phyloP scores from a whole-genome alignment of 2,113 vertebrate genomes.

The Semicossyphus pulcher region DNA sequence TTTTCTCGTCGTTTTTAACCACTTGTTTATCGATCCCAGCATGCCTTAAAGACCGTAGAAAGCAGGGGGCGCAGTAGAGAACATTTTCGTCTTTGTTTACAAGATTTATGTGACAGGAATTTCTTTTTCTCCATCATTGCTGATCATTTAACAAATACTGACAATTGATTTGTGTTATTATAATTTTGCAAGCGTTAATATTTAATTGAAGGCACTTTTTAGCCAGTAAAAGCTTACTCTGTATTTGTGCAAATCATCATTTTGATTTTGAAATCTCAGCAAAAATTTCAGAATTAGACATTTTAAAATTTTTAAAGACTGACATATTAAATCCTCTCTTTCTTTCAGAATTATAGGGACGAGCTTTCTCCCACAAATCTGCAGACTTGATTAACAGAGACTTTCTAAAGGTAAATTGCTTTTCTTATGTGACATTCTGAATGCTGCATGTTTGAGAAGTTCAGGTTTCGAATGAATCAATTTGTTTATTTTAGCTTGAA shows the following conservation, averaged over 20 bases:
- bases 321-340: conserved; percentile 11
- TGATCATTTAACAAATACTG: not conserved
- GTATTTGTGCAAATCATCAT: conserved; percentile 60
- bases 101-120: conserved; percentile 68
- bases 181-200: not conserved
- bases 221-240: not conserved
- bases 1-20: conserved; percentile 32
- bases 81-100: conserved; percentile 81
- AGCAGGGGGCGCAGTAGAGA: conserved; percentile 81
- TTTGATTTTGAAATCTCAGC: conserved; percentile 62
- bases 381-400: conserved; percentile 86
- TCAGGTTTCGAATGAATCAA: not conserved
- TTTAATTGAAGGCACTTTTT: conserved; percentile 11
- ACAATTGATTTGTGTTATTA: not conserved
- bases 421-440: not conserved
- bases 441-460: conserved; percentile 20
- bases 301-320: not conserved
- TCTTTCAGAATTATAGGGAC: conserved; percentile 83
- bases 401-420: conserved; percentile 78
- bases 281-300: not conserved
- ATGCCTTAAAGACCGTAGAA: conserved; percentile 54
- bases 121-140: not conserved
- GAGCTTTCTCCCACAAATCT: conserved; percentile 81
- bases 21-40: conserved; percentile 69
- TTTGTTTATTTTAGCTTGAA: not conserved